Percentiles rank a stretch among this genome's conserved stretches.
Conservation (phyloP, 2,797 vertebrate species). For the Rhincodon typus region DNA sequence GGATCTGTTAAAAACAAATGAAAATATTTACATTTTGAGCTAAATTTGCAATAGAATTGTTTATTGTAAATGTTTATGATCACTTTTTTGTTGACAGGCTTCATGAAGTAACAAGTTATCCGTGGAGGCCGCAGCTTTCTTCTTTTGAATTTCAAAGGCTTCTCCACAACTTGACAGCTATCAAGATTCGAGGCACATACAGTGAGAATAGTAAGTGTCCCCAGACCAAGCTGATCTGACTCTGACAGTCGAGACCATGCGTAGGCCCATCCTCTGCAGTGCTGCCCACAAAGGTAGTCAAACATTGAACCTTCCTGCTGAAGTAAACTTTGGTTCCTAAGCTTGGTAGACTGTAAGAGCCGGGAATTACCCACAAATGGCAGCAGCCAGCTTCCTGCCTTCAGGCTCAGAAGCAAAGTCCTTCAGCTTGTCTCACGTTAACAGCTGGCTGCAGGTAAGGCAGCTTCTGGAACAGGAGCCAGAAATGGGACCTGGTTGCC, state of each 20-base stretch:
- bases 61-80: neutral
- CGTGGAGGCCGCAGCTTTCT: conserved; percentile 77
- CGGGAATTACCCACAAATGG: no score
- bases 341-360: no score
- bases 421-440: no score
- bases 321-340: neutral
- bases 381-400: no score
- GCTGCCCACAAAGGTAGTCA: no score
- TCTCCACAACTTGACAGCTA: conserved; percentile 81
- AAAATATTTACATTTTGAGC: neutral
- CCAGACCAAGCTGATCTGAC: neutral
- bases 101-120: conserved; percentile 81
- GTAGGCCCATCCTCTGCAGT: no score
- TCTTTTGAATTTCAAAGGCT: conserved; percentile 88
- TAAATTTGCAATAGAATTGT: no score
- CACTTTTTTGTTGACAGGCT: conserved; percentile 60
- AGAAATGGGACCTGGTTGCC: neutral
- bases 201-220: conserved; percentile 76
- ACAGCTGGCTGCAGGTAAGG: no score
- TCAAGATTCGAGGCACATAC: conserved; percentile 92
- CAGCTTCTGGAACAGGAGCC: no score
- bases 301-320: neutral
- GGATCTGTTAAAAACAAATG: neutral
- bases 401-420: no score
- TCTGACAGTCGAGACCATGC: no score